Evolutionary conservation across 2,113 vertebrate genomes (phyloP), one percentile per base, ranked within the genome.

Genomic region (Benitochromis conjunctus): DNA sequence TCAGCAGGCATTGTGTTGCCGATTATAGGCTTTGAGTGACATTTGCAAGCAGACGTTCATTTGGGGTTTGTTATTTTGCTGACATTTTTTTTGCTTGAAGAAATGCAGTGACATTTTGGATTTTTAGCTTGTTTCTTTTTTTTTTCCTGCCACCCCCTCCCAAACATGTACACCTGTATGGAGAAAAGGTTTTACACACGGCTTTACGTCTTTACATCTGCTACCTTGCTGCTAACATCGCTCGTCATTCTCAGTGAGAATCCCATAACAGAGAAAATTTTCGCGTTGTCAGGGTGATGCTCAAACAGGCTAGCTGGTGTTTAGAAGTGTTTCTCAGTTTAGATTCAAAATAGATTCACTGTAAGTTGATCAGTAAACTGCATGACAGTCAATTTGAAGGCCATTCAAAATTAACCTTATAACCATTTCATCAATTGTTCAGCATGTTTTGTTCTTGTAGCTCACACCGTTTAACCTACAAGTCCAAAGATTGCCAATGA

Each of bases 1-100:
- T 79, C 10, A 55, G 29, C 21, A 3, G 38, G 10, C 21, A 51
- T 69, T 69, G 81, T 84, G 56, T 69, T 69, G 34, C 53, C 83
- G 62, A 83, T 86, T 76, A 83, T 34, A 84, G 66, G 18, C 29
- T 81, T 54, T 84, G 71, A 79, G 71, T 90, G 85, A 87, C 74
- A 85, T 85, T 85, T 85, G 43, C 34, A 53, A 69, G 71, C 31
- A 79, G 89, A 51, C n/a, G 43, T 55, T 81, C 38, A 69, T 85
- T 79, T 82, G 21, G 46, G 38, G 46, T 82, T 89, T 86, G 74
- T 86, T 81, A 62, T 86, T 88, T 80, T 51, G 16, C 55, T 84
- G 81, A 79, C 78, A 46, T 82, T 81, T 64, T 74, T 79, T 71
- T 86, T 81, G 36, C 77, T 84, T 41, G 21, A 57, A 86, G 76